Evolutionary conservation across 2,888 invertebrate species (phyloP).

Genomic region (Liodrosophila aerea): DNA sequence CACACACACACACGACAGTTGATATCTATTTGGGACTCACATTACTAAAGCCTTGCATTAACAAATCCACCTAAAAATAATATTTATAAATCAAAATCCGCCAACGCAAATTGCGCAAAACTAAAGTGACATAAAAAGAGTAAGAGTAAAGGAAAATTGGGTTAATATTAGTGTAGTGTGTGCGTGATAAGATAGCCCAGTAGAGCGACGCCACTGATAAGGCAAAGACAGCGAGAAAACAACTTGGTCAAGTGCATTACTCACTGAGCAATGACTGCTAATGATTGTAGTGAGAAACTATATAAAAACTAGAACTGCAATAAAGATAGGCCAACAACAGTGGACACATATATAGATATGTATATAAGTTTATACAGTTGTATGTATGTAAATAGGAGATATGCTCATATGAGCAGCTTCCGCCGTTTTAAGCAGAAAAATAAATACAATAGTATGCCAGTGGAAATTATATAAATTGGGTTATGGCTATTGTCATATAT

Average conservation of each 20-base stretch:
- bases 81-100: neutral
- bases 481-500: constrained; percentile 21
- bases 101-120: neutral
- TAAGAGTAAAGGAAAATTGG: too few species aligned
- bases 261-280: neutral
- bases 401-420: constrained; percentile 72
- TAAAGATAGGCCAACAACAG: neutral
- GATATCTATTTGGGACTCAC: too few species aligned
- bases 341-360: neutral
- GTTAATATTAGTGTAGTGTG: neutral
- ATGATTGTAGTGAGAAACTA: too few species aligned
- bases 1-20: too few species aligned
- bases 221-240: neutral
- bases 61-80: too few species aligned
- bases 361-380: constrained; percentile 4
- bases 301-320: too few species aligned
- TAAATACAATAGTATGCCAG: too few species aligned
- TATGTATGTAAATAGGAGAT: constrained; percentile 49
- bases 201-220: too few species aligned
- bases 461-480: constrained; percentile 62
- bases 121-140: neutral
- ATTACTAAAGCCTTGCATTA: too few species aligned
- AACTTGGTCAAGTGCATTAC: neutral
- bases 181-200: too few species aligned
- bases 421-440: constrained; percentile 41